These are phyloP conservation scores for Brachyrhaphis roseni DNA, from an alignment of 2,797 vertebrate genomes.

Conservation along the genomic window DNA sequence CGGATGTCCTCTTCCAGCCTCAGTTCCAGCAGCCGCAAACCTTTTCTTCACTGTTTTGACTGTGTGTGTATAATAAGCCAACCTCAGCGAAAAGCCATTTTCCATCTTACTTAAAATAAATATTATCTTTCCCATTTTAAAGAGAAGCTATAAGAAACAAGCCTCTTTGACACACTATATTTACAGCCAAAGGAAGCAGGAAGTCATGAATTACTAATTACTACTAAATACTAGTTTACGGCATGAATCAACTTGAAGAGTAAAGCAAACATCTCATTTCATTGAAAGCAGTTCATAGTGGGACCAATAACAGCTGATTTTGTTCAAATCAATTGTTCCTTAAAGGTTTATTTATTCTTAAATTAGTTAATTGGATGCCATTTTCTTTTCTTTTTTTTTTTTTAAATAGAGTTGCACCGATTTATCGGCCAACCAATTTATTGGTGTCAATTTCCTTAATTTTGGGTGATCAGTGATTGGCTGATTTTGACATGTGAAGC, in stretches of 20 bases:
- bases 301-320: not conserved
- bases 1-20: no score
- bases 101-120: not conserved
- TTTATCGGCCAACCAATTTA: no score
- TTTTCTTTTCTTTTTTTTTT: not conserved
- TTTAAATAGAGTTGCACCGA: no score
- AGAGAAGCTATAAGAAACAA: not conserved
- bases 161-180: not conserved
- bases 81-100: not conserved
- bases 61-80: not conserved
- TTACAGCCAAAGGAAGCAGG: not conserved
- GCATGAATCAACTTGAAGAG: not conserved
- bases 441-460: no score
- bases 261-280: not conserved
- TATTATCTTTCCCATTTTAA: not conserved
- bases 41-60: not conserved
- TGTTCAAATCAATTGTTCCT: not conserved
- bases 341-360: not conserved
- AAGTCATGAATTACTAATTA: not conserved
- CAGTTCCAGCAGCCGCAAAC: not conserved
- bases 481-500: no score
- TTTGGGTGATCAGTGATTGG: no score
- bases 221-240: no score
- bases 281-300: not conserved
- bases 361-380: no score